Evolutionary conservation across 2,113 vertebrate species (phyloP), one percentile per base, ranked within the genome.

Genomic region (Rhinolophus ferrumequinum): DNA sequence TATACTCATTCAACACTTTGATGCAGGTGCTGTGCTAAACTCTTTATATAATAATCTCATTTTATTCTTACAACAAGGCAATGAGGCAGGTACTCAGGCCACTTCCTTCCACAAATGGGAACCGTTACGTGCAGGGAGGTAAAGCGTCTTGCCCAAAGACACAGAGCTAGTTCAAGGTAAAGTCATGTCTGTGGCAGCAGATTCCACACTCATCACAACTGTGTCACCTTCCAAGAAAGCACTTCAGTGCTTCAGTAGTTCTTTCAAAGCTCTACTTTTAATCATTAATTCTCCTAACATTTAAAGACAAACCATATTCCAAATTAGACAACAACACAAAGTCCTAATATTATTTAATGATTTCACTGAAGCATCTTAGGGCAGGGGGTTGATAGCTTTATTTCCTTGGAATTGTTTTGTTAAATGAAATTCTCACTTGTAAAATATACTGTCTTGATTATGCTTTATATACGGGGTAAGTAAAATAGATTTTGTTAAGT

Each of bases 181-280:
- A 73, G 7, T 62, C 47, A 79, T 18, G 21, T 35, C 52, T 60
- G 2, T 82, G 44, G 8, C 6, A 19, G 7, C 2, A 30, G 22
- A 47, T 3, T 66, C 1, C 1, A 14, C 21, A 81, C 18, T 64
- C 30, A 28, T 52, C 13, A 4, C 1, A 16, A 21, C 2, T 38
- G 6, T 67, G 7, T 64, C 6, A 28, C 92, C 44, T 58, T 41
- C 16, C 3, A 41, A 67, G 16, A 77, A 62, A 19, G 21, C 30
- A 26, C 41, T 79, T 35, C 2, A 62, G 7, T 18, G 1, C 1
- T 47, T 72, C 3, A n/a, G 3, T 21, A 30, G 26, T n/a, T 0
- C 13, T 14, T 16, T 67, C 30, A 93, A 47, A 44, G 0, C 2
- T 64, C 22, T 97, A 14, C 44, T 66, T 80, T 24, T 14, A 67